A percentile compares a stretch with the other conserved stretches of the same genome.
phyloP scores from a whole-genome alignment of 2,888 invertebrate species.

The Melanargia galathea region DNA sequence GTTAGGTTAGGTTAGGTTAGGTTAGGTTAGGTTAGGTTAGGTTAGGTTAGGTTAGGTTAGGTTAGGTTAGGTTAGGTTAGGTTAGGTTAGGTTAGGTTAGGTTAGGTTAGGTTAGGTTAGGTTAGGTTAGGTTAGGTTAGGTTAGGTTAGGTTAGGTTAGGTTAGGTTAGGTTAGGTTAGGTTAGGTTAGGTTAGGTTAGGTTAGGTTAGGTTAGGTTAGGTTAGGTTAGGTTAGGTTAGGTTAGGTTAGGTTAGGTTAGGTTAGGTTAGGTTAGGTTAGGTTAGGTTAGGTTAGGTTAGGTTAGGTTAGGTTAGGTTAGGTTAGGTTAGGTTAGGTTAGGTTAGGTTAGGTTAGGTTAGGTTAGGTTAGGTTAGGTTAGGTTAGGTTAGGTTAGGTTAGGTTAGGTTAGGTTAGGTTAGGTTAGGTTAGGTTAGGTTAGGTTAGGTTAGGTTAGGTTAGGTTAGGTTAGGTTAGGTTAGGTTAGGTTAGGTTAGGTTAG shows the following conservation, averaged over 20 bases:
- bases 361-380: slow-evolving; percentile 32
- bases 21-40: slow-evolving; percentile 36
- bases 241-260: slow-evolving; percentile 21
- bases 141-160: slow-evolving; percentile 20
- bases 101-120: slow-evolving; percentile 40
- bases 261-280: slow-evolving; percentile 34
- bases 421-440: slow-evolving; percentile 32
- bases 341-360: slow-evolving; percentile 33
- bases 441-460: slow-evolving; percentile 30
- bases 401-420: slow-evolving; percentile 34
- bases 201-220: slow-evolving; percentile 25
- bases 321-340: slow-evolving; percentile 33
- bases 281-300: slow-evolving; percentile 33
- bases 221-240: slow-evolving; percentile 33
- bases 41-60: slow-evolving; percentile 35
- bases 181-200: slow-evolving; percentile 21
- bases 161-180: slow-evolving; percentile 21
- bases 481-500: slow-evolving; percentile 31
- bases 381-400: slow-evolving; percentile 32
- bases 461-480: slow-evolving; percentile 30
- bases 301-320: slow-evolving; percentile 33
- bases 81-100: slow-evolving; percentile 40
- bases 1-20: slow-evolving; percentile 36
- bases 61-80: slow-evolving; percentile 40
- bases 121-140: slow-evolving; percentile 39